Evolutionary conservation across 2,797 vertebrate genomes (phyloP).

Genomic region (Paedocypris micromegethes): DNA sequence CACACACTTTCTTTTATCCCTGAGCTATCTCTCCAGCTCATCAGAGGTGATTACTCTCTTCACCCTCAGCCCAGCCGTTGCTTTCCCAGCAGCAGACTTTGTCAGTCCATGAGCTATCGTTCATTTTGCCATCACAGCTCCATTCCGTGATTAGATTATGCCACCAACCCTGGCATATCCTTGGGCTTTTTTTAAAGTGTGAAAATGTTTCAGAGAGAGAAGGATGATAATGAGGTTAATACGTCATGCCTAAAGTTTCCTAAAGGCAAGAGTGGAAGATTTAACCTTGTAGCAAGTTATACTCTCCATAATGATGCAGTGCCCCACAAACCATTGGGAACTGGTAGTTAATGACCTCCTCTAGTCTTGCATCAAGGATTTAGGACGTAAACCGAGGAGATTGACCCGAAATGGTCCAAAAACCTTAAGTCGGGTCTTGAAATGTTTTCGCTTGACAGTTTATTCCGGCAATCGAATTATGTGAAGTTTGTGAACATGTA

Average conservation of each 20-base stretch:
- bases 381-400: too few species aligned
- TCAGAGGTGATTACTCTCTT: constrained; percentile 27
- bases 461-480: too few species aligned
- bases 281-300: constrained; percentile 32
- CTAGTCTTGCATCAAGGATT: neutral
- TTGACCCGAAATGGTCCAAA: too few species aligned
- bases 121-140: constrained; percentile 20
- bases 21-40: constrained; percentile 25
- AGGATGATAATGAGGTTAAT: constrained; percentile 32
- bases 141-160: constrained; percentile 14
- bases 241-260: constrained; percentile 28
- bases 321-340: constrained; percentile 8
- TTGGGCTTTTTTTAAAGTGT: constrained; percentile 4
- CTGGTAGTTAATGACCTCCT: neutral
- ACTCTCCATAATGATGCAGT: constrained; percentile 24
- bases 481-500: too few species aligned
- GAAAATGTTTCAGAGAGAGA: constrained; percentile 20
- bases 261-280: constrained; percentile 20
- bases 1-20: constrained; percentile 26
- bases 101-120: constrained; percentile 35
- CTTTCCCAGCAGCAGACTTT: constrained; percentile 22
- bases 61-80: constrained; percentile 21
- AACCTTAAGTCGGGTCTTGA: too few species aligned
- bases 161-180: constrained; percentile 20
- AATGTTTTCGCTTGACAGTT: too few species aligned